Percentiles rank a stretch among this genome's conserved stretches.
Conservation (phyloP, 2,797 vertebrate genomes). For the Streptopelia turtur region DNA sequence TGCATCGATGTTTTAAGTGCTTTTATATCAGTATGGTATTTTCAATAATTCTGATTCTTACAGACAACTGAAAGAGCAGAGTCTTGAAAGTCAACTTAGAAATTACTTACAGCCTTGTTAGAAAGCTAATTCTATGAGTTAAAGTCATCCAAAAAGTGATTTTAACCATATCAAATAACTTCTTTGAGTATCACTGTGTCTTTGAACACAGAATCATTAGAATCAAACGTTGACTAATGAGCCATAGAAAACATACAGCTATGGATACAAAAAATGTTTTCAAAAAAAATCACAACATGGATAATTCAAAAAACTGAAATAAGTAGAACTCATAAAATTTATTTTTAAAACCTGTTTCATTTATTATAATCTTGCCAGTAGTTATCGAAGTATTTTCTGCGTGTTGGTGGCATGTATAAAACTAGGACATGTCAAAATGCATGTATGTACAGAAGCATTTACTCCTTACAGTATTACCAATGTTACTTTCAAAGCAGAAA, state of each 20-base stretch:
- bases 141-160: neutral
- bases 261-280: neutral
- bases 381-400: neutral
- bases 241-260: neutral
- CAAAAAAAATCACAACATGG: neutral
- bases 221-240: slow-evolving; percentile 20
- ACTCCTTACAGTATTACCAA: neutral
- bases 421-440: neutral
- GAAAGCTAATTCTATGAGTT: neutral
- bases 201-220: slow-evolving; percentile 18
- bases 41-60: neutral
- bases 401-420: neutral
- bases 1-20: neutral
- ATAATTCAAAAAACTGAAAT: neutral
- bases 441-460: neutral
- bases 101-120: neutral
- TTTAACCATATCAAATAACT: neutral
- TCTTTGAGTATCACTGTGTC: neutral
- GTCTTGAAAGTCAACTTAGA: neutral
- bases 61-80: neutral
- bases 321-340: neutral
- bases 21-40: neutral
- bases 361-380: neutral
- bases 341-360: neutral
- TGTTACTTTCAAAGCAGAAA: neutral